Evolutionary conservation across 2,888 invertebrate species (phyloP), one percentile per base, ranked within the genome.

Genomic region (Subacronicta megacephala): DNA sequence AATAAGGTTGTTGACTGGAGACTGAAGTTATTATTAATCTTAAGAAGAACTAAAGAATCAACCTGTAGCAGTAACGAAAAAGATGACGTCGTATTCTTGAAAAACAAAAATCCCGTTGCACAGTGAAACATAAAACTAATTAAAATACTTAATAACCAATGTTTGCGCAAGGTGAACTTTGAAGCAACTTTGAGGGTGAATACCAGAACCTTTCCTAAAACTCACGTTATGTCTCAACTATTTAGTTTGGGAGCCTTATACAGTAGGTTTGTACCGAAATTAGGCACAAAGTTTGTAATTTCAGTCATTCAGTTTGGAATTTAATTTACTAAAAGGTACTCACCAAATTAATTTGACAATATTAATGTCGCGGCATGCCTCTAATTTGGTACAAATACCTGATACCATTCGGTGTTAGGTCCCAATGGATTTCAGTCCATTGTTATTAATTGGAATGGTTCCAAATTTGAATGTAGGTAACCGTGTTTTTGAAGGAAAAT

Each of bases 381-480:
- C 15, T 31, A 31, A 31, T 31, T 31, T n/a, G 31, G 31, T 6
- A 31, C 31, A 31, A 31, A 31, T 31, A 31, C 18, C 31, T n/a
- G n/a, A 31, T 31, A 31, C 18, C 12, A 18, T 17, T 38, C 23
- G 35, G 13, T 38, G 20, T 36, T 37, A 37, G 37, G 17, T 29
- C 38, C 17, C 45, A 55, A 50, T 50, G n/a, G 10, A 44, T 26
- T 40, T n/a, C n/a, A 53, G 35, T 33, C 45, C 31, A 62, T 51
- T 62, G 46, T 36, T 45, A 46, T 66, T 46, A 56, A 56, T 62
- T 65, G 65, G 68, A 47, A 47, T 36, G 5, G 43, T 23, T 56
- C 65, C 65, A 65, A 62, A 33, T 56, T 50, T n/a, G 16, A 61
- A n/a, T n/a, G 18, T 35, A 55, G n/a, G n/a, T 15, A 37, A 4